Base-by-base conservation (phyloP, 2,797 vertebrate genomes). In the Crenichthys baileyi region DNA sequence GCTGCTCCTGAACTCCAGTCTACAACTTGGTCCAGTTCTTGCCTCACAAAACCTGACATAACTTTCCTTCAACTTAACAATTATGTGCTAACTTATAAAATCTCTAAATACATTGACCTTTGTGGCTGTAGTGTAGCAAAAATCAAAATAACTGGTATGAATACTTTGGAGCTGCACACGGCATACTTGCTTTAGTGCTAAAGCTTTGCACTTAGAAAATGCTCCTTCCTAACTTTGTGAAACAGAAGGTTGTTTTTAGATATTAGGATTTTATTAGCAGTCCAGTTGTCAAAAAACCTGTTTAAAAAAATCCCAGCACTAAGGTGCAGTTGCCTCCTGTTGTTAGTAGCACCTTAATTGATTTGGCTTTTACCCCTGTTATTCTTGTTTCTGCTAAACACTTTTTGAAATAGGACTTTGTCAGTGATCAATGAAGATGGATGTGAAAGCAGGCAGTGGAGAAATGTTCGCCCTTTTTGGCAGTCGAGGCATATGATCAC, bases 381-480 rank as follows among this genome's bases (percentile, higher is more conserved):
- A 82, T 88, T 83, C 85, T 81, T 5, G 44, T 79, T 87, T 87
- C 80, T 53, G 87, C 84, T 91, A 91, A 93, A 90, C 83, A 85
- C 89, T 84, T 92, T 91, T 90, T 91, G 90, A 90, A 87, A 92
- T 92, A 90, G 86, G 84, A 63, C 77, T 82, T 67, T 7, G 84
- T 91, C 90, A 85, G 83, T 93, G 93, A 95, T 93, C 90, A 94
- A 93, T 93, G 88, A 83, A 76, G 88, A 91, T 87, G 84, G 85
- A 93, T 94, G 94, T 94, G 84, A 86, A 88, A 92, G 83, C 89
- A 92, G 92, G 92, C 80, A 58, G 89, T 81, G 87, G 86, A 83
- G 83, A 86, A 91, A 85, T 86, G 82, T 88, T 84, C 39, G 83
- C 78, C 90, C 87, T 80, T 87, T 86, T 92, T 93, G 92, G 92